Evolutionary conservation across 2,797 vertebrate species (phyloP).

Genomic region (Pteropus rufus): DNA sequence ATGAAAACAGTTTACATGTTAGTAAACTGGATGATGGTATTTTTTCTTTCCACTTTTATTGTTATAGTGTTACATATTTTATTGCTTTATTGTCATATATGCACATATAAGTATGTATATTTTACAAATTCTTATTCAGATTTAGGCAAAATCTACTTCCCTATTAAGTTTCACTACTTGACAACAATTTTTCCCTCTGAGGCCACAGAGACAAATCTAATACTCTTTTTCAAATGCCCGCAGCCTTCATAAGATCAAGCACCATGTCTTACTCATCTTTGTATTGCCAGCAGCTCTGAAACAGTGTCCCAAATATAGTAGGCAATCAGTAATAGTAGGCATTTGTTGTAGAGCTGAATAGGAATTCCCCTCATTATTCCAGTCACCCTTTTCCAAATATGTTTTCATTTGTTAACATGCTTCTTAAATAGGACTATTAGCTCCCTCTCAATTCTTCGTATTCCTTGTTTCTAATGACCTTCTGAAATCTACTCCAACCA

Average conservation of each 20-base stretch:
- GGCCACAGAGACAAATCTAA: conserved; percentile 33
- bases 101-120: not conserved
- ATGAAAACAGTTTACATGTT: not conserved
- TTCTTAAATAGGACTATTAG: conserved; percentile 39
- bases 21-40: not conserved
- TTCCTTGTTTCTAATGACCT: not conserved
- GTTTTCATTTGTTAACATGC: conserved; percentile 52
- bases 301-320: conserved; percentile 58
- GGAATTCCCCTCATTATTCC: conserved; percentile 34
- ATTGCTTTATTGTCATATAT: not conserved
- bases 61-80: not conserved
- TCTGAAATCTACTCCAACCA: not conserved
- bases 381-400: not conserved
- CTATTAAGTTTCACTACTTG: not conserved
- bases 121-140: conserved; percentile 11
- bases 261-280: conserved; percentile 49
- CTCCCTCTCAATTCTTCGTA: not conserved
- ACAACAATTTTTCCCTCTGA: conserved; percentile 26
- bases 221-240: conserved; percentile 42
- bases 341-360: conserved; percentile 11
- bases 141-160: conserved; percentile 2
- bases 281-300: conserved; percentile 7
- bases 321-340: conserved; percentile 50
- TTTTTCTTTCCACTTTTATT: not conserved
- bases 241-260: conserved; percentile 22